Conservation (phyloP, 1,140 invertebrate genomes). For the Meloidogyne exigua region DNA sequence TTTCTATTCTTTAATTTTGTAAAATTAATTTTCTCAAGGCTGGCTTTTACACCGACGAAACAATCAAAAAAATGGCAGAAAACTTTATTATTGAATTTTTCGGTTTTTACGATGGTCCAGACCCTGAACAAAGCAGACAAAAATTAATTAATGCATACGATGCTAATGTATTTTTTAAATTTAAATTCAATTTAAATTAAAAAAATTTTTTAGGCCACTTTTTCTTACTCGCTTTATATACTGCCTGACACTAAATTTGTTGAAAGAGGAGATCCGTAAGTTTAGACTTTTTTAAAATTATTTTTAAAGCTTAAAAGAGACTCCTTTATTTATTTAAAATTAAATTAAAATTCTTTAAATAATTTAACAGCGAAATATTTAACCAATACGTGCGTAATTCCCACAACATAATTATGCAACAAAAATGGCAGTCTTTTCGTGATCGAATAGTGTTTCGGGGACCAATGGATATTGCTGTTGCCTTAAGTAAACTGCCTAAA, state of each 20-base stretch:
- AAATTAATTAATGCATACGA: constrained; percentile 44
- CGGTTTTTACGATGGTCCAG: constrained; percentile 39
- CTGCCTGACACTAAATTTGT: constrained; percentile 16
- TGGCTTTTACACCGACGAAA: constrained; percentile 30
- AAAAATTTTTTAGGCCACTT: constrained; percentile 41
- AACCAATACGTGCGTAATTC: constrained; percentile 35
- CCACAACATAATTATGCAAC: constrained; percentile 44
- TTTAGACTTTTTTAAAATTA: constrained; percentile 1
- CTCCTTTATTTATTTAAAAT: too few relatives aligned
- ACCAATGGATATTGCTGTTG: constrained; percentile 48
- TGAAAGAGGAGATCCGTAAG: constrained; percentile 19
- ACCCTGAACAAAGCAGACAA: constrained; percentile 35
- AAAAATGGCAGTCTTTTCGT: constrained; percentile 47
- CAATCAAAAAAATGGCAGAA: constrained; percentile 33
- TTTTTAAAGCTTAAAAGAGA: too few relatives aligned
- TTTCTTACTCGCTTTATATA: constrained; percentile 41
- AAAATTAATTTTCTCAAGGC: constrained; percentile 19
- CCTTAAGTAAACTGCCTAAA: constrained; percentile 35
- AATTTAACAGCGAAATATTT: constrained; percentile 44
- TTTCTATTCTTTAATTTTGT: neutral
- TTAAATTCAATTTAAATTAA: constrained; percentile 10
- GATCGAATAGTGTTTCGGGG: constrained; percentile 45
- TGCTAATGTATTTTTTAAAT: constrained; percentile 26
- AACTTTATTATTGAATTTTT: constrained; percentile 39
- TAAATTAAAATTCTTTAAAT: too few relatives aligned